These are phyloP conservation scores for Lymantria monacha DNA, from an alignment of 2,888 invertebrate genomes.

Conservation along the genomic window DNA sequence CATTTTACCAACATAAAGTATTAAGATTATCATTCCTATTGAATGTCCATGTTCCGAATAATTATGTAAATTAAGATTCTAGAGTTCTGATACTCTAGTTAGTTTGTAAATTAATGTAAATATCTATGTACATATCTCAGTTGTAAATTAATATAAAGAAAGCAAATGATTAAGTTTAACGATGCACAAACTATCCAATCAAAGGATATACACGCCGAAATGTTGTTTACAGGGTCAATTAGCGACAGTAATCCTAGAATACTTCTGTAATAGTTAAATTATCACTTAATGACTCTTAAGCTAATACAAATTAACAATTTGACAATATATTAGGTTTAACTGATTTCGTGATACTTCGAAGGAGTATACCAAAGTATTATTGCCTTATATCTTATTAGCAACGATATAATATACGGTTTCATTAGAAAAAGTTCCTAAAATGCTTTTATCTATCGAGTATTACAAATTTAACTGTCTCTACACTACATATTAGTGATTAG, in stretches of 20 bases:
- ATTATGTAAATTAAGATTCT: slow-evolving; percentile 63
- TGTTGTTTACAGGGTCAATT: slow-evolving; percentile 5
- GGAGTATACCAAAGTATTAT: slow-evolving; percentile 62
- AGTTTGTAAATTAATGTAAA: slow-evolving; percentile 72
- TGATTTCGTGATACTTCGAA: slow-evolving; percentile 27
- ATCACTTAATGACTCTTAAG: not conserved
- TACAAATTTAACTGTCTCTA: slow-evolving; percentile 27
- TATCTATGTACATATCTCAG: slow-evolving; percentile 60
- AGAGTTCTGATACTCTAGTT: slow-evolving; percentile 63
- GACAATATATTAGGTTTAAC: slow-evolving; percentile 16
- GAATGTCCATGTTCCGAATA: slow-evolving; percentile 62
- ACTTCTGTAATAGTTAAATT: slow-evolving; percentile 3
- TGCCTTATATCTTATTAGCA: slow-evolving; percentile 18
- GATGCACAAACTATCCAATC: slow-evolving; percentile 60
- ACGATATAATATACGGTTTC: slow-evolving; percentile 43
- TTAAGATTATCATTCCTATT: slow-evolving; percentile 60
- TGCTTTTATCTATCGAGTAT: slow-evolving; percentile 27
- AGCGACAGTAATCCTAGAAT: slow-evolving; percentile 4
- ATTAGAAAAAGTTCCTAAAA: slow-evolving; percentile 62
- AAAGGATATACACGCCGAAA: slow-evolving; percentile 3
- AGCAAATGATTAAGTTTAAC: slow-evolving; percentile 47
- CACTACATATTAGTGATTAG: slow-evolving; percentile 15
- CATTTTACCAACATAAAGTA: slow-evolving; percentile 54
- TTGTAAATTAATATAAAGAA: slow-evolving; percentile 61
- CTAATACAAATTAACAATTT: slow-evolving; percentile 10